Base-by-base conservation (phyloP, 2,888 invertebrate genomes). In the Theodoxus fluviatilis region DNA sequence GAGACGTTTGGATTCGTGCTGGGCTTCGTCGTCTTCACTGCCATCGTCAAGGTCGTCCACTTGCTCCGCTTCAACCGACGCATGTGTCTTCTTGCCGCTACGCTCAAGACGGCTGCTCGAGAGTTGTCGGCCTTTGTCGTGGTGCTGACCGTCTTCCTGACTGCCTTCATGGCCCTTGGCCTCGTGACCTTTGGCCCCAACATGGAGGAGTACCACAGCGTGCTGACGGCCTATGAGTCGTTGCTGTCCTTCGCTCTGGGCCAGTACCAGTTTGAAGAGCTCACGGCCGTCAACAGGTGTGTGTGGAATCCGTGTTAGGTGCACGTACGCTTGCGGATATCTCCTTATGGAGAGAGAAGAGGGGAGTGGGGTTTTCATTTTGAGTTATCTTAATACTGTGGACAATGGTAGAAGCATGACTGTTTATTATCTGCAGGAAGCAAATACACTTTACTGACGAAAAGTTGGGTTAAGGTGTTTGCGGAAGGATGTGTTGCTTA, bases 11-110 rank as follows among this genome's bases (percentile, higher is more conserved):
- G 78, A 43, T 75, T 73, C 47, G 55, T 81, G 18, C 55, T 80
- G 28, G 81, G 77, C 12, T 76, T 80, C 52, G 73, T 77, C 3
- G 75, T 87, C 61, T 88, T 88, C 77, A 80, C 86, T 47, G 84
- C 86, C 38, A 86, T 86, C 7, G 78, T 88, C 40, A 87, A 88
- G 74, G 83, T 88, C 73, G 85, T 87, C 61, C 85, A 87, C 71
- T 81, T 88, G 49, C 79, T 88, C 47, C 78, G 87, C 64, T 88
- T 88, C 81, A 88, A 88, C 76, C 80, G 84, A 67, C 79, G 85
- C 37, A 85, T 88, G 79, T 85, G 85, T 7, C 80, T 87, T 74
- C 74, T 88, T 68, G 85, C 85, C 2, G 76, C 77, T n/a, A 87
- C 87, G 0, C 76, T 88, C 35, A 75, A 78, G 49, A 78, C 75